These are phyloP conservation scores for Alaudala cheleensis DNA, from an alignment of 2,113 vertebrate genomes.

Conservation along the genomic window DNA sequence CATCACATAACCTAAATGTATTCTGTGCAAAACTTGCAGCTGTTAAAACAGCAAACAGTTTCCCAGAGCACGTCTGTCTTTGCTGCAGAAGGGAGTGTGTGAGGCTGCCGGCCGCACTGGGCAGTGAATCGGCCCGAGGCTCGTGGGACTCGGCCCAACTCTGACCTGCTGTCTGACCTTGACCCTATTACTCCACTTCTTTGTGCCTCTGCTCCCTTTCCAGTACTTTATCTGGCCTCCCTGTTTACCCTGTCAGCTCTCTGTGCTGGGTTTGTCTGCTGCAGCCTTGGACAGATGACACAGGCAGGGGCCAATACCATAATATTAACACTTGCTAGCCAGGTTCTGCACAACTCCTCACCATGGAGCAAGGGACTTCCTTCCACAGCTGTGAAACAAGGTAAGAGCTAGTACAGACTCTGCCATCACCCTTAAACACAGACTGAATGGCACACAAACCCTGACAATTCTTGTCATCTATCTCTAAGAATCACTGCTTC, in stretches of 20 bases:
- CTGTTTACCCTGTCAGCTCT: not conserved
- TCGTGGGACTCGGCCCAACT: accelerated
- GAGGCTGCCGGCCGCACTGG: not conserved
- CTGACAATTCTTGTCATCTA: not conserved
- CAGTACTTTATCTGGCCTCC: not conserved
- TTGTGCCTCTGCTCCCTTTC: not conserved
- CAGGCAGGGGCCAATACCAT: not conserved
- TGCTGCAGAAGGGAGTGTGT: not conserved
- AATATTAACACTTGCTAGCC: not conserved
- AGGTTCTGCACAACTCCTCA: not conserved
- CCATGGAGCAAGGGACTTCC: not conserved
- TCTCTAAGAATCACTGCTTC: not conserved
- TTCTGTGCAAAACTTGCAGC: not conserved
- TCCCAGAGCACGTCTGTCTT: not conserved
- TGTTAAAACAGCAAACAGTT: slow-evolving; percentile 34
- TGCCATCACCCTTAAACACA: not conserved
- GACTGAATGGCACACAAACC: not conserved
- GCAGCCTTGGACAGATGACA: not conserved
- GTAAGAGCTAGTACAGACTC: not conserved
- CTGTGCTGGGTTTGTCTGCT: not conserved
- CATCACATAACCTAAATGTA: not conserved
- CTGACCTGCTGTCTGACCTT: not conserved
- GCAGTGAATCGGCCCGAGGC: not conserved
- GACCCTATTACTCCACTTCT: not conserved
- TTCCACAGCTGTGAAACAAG: not conserved